A percentile compares a stretch with the other conserved stretches of the same genome.
These are phyloP conservation scores for Jordanella pulchra DNA, from an alignment of 2,797 vertebrate species.

Conservation along the genomic window DNA sequence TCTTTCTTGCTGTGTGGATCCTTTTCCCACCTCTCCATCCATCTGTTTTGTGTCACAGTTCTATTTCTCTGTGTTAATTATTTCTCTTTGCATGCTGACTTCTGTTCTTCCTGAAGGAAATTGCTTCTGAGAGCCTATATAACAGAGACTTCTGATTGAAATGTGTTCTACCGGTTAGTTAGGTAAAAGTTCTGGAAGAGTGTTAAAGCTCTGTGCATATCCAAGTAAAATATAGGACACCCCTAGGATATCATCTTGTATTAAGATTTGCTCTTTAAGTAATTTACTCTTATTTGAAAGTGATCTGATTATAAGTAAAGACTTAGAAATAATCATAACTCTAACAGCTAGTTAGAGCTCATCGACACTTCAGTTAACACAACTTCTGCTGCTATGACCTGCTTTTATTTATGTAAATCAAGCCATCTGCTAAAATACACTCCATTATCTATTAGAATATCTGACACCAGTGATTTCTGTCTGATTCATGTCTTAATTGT, in stretches of 20 bases:
- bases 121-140: slow-evolving; percentile 49
- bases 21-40: slow-evolving; percentile 17
- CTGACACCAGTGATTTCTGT: background rate
- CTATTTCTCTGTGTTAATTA: slow-evolving; percentile 22
- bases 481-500: background rate
- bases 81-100: slow-evolving; percentile 39
- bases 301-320: no score
- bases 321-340: no score
- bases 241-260: no score
- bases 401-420: no score
- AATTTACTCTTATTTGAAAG: background rate
- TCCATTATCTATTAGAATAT: no score
- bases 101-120: slow-evolving; percentile 36
- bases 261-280: no score
- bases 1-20: slow-evolving; percentile 10
- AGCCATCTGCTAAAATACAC: no score
- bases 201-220: background rate
- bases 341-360: no score
- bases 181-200: background rate
- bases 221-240: background rate
- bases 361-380: no score
- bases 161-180: slow-evolving; percentile 14
- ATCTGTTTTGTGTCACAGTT: slow-evolving; percentile 14
- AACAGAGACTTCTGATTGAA: slow-evolving; percentile 35
- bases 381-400: no score